These are phyloP conservation scores for Zaprionus kolodkinae DNA, from an alignment of 1,140 invertebrate genomes.

Conservation along the genomic window DNA sequence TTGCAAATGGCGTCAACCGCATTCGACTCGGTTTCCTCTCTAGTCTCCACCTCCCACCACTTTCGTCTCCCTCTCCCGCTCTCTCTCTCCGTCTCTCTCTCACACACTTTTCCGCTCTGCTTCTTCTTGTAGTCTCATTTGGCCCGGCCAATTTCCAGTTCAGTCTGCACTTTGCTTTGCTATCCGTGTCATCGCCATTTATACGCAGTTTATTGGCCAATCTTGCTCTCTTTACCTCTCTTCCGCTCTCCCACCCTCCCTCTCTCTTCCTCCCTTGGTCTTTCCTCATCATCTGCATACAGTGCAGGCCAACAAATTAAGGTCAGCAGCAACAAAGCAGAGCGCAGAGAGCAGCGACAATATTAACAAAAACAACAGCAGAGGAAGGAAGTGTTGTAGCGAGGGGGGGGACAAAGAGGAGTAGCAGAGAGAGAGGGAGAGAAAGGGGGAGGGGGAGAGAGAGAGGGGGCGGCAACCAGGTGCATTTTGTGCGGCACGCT, in stretches of 20 bases:
- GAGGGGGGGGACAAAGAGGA: background rate
- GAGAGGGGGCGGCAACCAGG: background rate
- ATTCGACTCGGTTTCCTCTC: background rate
- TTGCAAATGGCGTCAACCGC: constrained; percentile 28
- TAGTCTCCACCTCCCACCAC: no score
- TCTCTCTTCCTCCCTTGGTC: background rate
- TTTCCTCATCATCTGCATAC: background rate
- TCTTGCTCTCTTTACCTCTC: background rate
- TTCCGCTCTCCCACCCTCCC: background rate
- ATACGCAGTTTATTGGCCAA: constrained; percentile 28
- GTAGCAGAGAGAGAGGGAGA: background rate
- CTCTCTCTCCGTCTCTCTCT: background rate
- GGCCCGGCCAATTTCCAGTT: constrained; percentile 11
- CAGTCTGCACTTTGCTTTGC: constrained; percentile 3
- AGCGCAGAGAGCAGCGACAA: background rate
- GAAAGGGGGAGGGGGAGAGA: no score
- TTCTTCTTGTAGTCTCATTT: background rate
- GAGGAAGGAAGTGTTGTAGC: background rate
- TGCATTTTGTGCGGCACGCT: constrained; percentile 5
- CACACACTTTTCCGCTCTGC: background rate
- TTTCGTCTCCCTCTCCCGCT: no score
- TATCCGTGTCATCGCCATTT: constrained; percentile 31
- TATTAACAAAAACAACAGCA: background rate
- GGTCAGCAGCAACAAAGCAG: constrained; percentile 21
- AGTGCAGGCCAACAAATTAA: constrained; percentile 19